Base-by-base conservation (phyloP, 2,797 vertebrate genomes). In the Enteromius argenteus region DNA sequence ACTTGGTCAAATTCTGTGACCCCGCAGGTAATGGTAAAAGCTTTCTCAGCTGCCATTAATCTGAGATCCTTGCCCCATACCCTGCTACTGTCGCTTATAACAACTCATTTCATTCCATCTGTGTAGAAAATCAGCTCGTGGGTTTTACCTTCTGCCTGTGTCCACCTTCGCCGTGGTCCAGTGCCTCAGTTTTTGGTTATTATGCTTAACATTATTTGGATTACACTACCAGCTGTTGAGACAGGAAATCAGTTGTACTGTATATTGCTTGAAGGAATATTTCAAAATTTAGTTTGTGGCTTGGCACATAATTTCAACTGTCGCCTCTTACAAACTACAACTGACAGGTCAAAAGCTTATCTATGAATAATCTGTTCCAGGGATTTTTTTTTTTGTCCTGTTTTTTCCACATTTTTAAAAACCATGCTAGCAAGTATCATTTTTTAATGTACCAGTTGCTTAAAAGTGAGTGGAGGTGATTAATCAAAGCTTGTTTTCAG, bases 251-350 rank as follows among this genome's bases (percentile, higher is more conserved):
- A 14, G 19, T 90, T 89, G 88, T 35, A 66, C 62, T 19, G 30
- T 88, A 89, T 85, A 89, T 75, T 46, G 39, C 89, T 91, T 81
- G 71, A 49, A 87, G 85, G 81, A 91, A 87, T 21, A 90, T 88
- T 89, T 80, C 6, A 69, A 86, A 92, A 90, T 91, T 88, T 69
- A 88, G 85, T 89, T 91, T 89, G 89, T 84, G 79, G 88, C 80
- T 64, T 91, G 86, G 86, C 85, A 75, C 23, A 79, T 89, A 87
- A 92, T 92, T 91, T 89, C 72, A 87, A 75, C 84, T 74, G 87
- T 84, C 2, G 67, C 77, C 89, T 88, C 37, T 80, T 74, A 86
- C 80, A 80, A 90, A 89, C 72, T 84, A 75, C 85, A 76, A 86
- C 69, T 88, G 88, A 91, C 87, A 90, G 80, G 73, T 87, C 80